Conservation (phyloP, 1,140 invertebrate genomes). For the Drosophila biarmipes region DNA sequence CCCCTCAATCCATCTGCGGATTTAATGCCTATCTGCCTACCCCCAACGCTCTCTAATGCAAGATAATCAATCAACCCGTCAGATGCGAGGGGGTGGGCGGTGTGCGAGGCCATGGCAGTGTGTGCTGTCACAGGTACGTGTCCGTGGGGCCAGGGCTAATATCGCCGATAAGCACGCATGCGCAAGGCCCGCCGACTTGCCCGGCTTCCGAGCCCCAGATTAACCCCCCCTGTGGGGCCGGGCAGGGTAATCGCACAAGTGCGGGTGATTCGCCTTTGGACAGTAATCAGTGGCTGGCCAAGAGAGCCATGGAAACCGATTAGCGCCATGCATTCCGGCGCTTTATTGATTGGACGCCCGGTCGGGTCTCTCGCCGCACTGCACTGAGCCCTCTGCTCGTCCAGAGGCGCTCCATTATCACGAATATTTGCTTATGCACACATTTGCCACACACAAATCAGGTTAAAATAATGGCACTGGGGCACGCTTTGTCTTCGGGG, state of each 20-base stretch:
- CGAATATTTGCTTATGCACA: slow-evolving; percentile 3
- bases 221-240: neutral
- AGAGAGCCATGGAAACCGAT: slow-evolving; percentile 27
- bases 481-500: slow-evolving; percentile 1
- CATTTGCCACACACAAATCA: neutral
- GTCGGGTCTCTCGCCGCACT: neutral
- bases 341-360: slow-evolving; percentile 18
- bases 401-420: slow-evolving; percentile 6
- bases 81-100: neutral
- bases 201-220: neutral
- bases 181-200: slow-evolving; percentile 3
- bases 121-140: neutral
- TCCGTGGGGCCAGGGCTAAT: slow-evolving; percentile 2
- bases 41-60: slow-evolving; percentile 4
- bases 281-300: slow-evolving; percentile 17
- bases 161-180: slow-evolving; percentile 13
- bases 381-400: neutral
- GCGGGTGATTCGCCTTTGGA: slow-evolving; percentile 24
- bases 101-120: neutral
- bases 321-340: slow-evolving; percentile 14
- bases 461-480: neutral
- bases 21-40: neutral
- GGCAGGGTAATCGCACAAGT: slow-evolving; percentile 18
- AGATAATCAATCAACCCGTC: slow-evolving; percentile 11
- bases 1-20: neutral